Percentiles rank a stretch among this genome's conserved stretches.
phyloP scores from a whole-genome alignment of 2,113 vertebrate genomes.

The Ophthalmolycus amberensis region DNA sequence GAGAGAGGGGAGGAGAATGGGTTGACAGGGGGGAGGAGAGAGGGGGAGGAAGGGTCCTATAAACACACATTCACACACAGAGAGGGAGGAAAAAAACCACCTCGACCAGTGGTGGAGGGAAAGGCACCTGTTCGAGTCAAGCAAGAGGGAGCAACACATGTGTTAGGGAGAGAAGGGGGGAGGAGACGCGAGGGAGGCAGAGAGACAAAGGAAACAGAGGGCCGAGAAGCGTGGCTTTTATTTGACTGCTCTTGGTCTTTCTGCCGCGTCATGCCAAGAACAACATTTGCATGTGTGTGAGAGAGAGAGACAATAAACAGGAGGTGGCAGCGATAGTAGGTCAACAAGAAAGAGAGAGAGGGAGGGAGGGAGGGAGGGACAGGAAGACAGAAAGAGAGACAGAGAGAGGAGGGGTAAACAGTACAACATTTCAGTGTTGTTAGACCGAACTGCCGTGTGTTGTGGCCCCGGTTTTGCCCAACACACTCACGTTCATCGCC shows the following conservation, averaged over 20 bases:
- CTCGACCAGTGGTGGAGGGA: conserved; percentile 78
- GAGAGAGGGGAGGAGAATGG: conserved; percentile 79
- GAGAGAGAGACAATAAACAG: conserved; percentile 54
- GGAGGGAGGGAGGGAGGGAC: conserved; percentile 25
- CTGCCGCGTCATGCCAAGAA: conserved; percentile 69
- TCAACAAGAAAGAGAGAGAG: conserved; percentile 40
- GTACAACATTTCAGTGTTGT: conserved; percentile 22
- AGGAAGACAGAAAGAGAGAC: conserved; percentile 16
- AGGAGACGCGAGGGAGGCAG: conserved; percentile 23
- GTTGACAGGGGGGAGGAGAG: conserved; percentile 56
- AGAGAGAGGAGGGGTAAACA: conserved; percentile 1
- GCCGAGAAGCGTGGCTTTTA: conserved; percentile 77
- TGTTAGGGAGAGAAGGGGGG: conserved; percentile 32
- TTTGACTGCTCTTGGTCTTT: conserved; percentile 73
- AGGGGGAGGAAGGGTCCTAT: conserved; percentile 76
- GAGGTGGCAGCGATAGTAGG: conserved; percentile 50
- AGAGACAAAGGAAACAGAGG: conserved; percentile 68
- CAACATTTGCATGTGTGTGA: conserved; percentile 68
- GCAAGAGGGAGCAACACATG: conserved; percentile 66
- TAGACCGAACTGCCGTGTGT: conserved; percentile 3
- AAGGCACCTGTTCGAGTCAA: conserved; percentile 88
- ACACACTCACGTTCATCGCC: neutral
- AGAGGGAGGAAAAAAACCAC: conserved; percentile 30
- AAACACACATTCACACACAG: conserved; percentile 64
- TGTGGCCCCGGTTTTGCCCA: neutral